Evolutionary conservation across 1,140 invertebrate species (phyloP), one percentile per base, ranked within the genome.

Genomic region (Apis florea): DNA sequence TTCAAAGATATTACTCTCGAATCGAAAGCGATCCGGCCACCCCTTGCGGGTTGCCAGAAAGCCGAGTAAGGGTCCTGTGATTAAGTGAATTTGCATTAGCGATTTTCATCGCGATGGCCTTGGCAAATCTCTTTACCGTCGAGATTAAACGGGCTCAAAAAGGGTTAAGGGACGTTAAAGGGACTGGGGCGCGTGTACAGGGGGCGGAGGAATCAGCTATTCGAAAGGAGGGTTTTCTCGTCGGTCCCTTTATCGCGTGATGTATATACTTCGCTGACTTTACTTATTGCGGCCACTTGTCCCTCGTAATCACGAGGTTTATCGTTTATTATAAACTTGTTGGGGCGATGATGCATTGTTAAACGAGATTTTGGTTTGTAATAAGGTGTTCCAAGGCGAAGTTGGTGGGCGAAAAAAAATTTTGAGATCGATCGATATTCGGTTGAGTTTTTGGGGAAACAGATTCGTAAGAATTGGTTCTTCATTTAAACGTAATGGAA

Each of bases 81-180:
- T 86, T 86, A 86, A 86, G 54, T 82, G 79, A 86, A 86, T 85
- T 86, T 86, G 83, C 83, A 85, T 85, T 86, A 86, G 84, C 73
- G 85, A 86, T 86, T 85, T 86, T 86, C 85, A 79, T 86, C 85
- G 85, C 79, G 85, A 82, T 85, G 85, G 69, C 56, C 67, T 69
- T 85, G 72, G 78, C 67, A 84, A 84, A 86, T 85, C 79, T 83
- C 83, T 82, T 78, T 67, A 64, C 69, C 53, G 64, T 11, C n/a
- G 54, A 79, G 84, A 86, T 86, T 86, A 86, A 79, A 61, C 61
- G 81, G 81, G 85, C 69, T 85, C 84, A 72, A 85, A n/a, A 78
- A 85, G 85, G 85, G 83, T 86, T 85, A 86, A 67, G 54, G 64
- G 63, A 83, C 85, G 85, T 86, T 85, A 86, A 51, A 64, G 68